These are phyloP conservation scores for Crocodylus rhombifer DNA, from an alignment of 2,797 vertebrate species.

Conservation along the genomic window DNA sequence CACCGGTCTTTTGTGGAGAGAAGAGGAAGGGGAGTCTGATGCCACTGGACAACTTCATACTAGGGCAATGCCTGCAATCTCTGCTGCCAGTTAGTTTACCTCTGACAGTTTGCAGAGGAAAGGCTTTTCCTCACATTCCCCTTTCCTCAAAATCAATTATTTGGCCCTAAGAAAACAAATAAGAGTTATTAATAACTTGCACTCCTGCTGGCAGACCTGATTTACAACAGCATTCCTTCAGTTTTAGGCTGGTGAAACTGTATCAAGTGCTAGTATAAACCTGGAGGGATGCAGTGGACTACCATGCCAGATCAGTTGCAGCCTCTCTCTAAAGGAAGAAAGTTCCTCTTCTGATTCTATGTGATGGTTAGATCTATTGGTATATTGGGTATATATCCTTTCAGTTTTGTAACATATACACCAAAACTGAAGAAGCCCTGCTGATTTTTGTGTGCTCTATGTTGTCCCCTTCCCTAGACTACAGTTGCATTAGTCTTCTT, in stretches of 20 bases:
- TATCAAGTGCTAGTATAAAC: slow-evolving; percentile 35
- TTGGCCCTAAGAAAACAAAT: not conserved
- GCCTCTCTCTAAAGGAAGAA: not conserved
- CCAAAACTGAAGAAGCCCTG: slow-evolving; percentile 20
- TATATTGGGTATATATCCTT: not conserved
- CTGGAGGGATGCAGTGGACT: slow-evolving; percentile 17
- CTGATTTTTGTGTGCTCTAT: not conserved
- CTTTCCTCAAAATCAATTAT: not conserved
- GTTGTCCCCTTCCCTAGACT: not conserved
- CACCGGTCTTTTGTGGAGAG: not conserved
- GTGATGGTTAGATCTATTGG: slow-evolving; percentile 45
- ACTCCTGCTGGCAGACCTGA: not conserved
- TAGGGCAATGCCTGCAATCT: not conserved
- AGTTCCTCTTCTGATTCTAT: not conserved
- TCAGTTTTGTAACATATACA: slow-evolving; percentile 28
- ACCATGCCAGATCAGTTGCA: slow-evolving; percentile 45
- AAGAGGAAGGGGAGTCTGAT: not conserved
- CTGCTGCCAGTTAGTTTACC: not conserved
- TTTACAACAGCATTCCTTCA: not conserved
- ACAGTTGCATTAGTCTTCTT: not conserved
- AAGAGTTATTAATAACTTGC: not conserved
- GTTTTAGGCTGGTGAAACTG: slow-evolving; percentile 21
- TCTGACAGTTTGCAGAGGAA: not conserved
- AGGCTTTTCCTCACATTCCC: not conserved
- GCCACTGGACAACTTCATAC: not conserved